A percentile compares a stretch with the other conserved stretches of the same genome.
phyloP scores from a whole-genome alignment of 2,797 vertebrate genomes.

The Cossypha niveicapilla region DNA sequence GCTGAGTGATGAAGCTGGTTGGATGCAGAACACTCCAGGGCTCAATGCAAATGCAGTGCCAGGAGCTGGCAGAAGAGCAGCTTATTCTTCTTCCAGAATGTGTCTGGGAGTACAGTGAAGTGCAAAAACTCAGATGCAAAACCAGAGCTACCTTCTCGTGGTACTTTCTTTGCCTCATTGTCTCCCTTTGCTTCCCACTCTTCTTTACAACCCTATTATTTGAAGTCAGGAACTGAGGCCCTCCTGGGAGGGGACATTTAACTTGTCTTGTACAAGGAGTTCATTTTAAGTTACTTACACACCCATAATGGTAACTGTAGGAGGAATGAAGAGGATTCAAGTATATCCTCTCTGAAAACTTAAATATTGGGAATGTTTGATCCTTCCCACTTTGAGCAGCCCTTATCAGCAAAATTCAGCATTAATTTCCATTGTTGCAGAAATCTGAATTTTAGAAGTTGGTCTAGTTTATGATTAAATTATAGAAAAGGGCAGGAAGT shows the following conservation, averaged over 20 bases:
- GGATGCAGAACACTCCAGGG: neutral
- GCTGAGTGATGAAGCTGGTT: neutral
- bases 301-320: neutral
- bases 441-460: neutral
- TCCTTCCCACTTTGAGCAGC: neutral
- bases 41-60: neutral
- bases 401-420: neutral
- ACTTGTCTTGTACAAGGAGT: neutral
- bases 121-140: neutral
- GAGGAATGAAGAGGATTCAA: neutral
- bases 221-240: neutral
- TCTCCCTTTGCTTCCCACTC: neutral
- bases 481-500: neutral
- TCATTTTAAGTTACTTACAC: neutral
- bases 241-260: neutral
- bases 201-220: neutral
- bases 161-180: neutral
- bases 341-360: neutral
- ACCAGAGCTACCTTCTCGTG: neutral
- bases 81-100: neutral
- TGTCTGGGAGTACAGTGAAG: neutral
- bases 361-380: neutral
- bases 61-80: neutral
- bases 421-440: neutral
- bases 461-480: neutral